Base-by-base conservation (phyloP, 2,797 vertebrate species). In the Pitangus sulphuratus region DNA sequence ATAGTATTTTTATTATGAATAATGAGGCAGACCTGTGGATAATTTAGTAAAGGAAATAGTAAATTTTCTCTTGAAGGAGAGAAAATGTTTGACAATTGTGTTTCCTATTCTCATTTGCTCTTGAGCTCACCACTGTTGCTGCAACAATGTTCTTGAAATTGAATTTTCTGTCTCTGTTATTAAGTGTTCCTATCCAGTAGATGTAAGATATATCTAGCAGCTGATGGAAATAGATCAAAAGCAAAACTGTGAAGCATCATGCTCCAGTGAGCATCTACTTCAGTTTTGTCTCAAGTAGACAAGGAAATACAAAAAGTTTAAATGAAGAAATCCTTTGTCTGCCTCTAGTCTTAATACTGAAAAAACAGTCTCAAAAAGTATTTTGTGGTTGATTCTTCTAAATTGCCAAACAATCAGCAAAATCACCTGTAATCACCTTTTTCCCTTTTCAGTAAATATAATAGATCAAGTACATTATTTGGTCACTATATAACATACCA, bases 101-200 rank as follows among this genome's bases (percentile, higher is more conserved):
- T 61, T 81, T 92, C 18, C 3, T 82, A 16, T 70, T 83, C 40
- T 61, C 8, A 45, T 62, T 65, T 87, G 26, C 39, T 54, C 3
- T 69, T 87, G 47, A 64, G 26, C 28, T 84, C 28, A 40, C 18
- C 21, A 25, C 14, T 93, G 53, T 60, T 91, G 37, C 39, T 53
- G 33, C 33, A 84, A 84, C 17, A 84, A 56, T 50, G 24, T 58
- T 94, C 60, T 40, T 87, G 54, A 95, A 96, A 95, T 87, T 89
- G 65, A 85, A 87, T 91, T 77, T 87, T 24, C 28, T 86, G 7
- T 78, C 76, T 86, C n/a, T 60, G 58, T 74, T 88, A 87, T 72
- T 93, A 87, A 93, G 24, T 74, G 47, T 68, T 42, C 76, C 39
- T 92, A 31, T 39, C 24, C 48, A 80, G 31, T 31, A 91, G 7